Evolutionary conservation across 2,113 vertebrate genomes (phyloP).

Genomic region (Catagonus wagneri): DNA sequence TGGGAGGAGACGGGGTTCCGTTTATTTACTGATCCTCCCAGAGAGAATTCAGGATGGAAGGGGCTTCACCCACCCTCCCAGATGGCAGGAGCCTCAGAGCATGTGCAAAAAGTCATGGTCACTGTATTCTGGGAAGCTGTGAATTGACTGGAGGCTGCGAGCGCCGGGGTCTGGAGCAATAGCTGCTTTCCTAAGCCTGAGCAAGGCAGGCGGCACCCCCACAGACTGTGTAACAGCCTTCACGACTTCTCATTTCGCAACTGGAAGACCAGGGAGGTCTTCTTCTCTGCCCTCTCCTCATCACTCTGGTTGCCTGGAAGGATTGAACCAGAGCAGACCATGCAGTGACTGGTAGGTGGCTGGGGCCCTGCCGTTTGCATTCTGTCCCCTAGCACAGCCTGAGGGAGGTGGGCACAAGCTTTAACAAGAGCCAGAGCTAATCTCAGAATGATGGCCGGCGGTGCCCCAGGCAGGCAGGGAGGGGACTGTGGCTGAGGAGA

Average conservation of each 20-base stretch:
- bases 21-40: slow-evolving; percentile 53
- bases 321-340: slow-evolving; percentile 91
- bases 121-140: neutral
- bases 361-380: neutral
- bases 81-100: neutral
- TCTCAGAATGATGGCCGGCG: neutral
- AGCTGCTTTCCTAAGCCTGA: neutral
- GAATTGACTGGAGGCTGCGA: neutral
- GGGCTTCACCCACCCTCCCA: neutral
- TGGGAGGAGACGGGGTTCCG: neutral
- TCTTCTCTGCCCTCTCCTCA: neutral
- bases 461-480: neutral
- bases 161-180: accelerated
- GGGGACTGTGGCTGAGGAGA: neutral
- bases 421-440: neutral
- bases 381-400: neutral
- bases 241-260: neutral
- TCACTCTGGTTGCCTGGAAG: slow-evolving; percentile 89
- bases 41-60: neutral
- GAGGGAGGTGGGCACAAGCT: neutral
- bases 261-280: neutral
- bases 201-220: neutral
- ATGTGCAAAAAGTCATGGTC: neutral
- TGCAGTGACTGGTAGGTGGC: slow-evolving; percentile 82
- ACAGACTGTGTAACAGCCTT: neutral